Evolutionary conservation across 2,888 invertebrate species (phyloP).

Genomic region (Isotomurus palustris): DNA sequence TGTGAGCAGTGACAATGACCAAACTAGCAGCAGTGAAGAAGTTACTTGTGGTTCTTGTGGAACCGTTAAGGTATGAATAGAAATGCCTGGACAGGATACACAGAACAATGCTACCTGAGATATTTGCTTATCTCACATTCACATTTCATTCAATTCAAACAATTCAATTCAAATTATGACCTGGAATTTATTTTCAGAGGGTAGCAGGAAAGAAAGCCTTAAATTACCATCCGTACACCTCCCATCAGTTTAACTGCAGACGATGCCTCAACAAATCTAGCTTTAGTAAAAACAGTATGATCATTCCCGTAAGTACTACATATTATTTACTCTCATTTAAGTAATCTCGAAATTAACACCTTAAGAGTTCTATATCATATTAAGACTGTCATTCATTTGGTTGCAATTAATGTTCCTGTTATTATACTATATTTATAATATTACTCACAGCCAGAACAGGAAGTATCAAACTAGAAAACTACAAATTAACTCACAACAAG

Average conservation of each 20-base stretch:
- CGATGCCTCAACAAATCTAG: conserved; percentile 36
- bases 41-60: conserved; percentile 39
- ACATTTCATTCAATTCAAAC: not conserved
- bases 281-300: conserved; percentile 21
- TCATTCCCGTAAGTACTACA: too few relatives aligned
- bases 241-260: conserved; percentile 32
- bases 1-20: not conserved
- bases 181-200: conserved; percentile 15
- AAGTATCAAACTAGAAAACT: too few relatives aligned
- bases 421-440: too few relatives aligned
- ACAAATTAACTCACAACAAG: too few relatives aligned
- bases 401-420: not conserved
- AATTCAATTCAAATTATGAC: not conserved
- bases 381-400: not conserved
- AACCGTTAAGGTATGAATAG: conserved; percentile 24
- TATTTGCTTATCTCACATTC: not conserved
- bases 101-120: too few relatives aligned
- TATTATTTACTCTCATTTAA: too few relatives aligned
- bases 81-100: too few relatives aligned
- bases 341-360: too few relatives aligned
- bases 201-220: conserved; percentile 32
- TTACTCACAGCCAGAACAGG: too few relatives aligned
- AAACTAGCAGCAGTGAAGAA: conserved; percentile 12
- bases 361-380: too few relatives aligned
- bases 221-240: conserved; percentile 27